phyloP scores from a whole-genome alignment of 2,797 vertebrate species.

The Fratercula arctica region DNA sequence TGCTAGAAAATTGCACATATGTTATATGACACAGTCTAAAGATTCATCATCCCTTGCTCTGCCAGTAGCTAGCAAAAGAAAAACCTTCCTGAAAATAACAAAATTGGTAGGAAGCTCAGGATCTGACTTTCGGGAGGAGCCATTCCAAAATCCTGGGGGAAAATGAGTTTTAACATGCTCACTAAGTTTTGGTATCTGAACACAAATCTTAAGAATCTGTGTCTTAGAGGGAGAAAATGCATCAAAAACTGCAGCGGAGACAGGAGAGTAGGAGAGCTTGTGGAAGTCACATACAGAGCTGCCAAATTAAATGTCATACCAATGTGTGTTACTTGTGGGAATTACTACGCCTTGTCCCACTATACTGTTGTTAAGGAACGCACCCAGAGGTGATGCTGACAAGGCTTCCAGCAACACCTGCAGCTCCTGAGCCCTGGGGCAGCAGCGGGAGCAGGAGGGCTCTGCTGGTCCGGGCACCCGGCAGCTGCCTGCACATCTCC shows the following conservation, averaged over 20 bases:
- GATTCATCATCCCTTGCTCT: neutral
- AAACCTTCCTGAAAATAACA: neutral
- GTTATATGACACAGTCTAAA: neutral
- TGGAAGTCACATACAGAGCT: neutral
- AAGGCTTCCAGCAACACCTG: neutral
- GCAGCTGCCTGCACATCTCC: neutral
- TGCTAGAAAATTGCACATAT: neutral
- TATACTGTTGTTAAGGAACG: neutral
- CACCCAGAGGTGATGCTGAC: neutral
- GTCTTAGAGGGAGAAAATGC: neutral
- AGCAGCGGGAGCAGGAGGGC: neutral
- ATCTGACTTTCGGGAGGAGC: neutral
- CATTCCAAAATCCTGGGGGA: neutral
- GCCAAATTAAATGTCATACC: neutral
- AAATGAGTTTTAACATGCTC: neutral
- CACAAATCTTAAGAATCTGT: neutral
- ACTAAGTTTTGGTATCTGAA: neutral
- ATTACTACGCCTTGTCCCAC: neutral
- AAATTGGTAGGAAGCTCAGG: neutral
- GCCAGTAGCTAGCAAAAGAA: neutral
- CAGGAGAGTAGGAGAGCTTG: neutral
- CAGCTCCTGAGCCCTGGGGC: neutral
- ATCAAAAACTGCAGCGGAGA: neutral
- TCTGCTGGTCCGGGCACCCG: fast-evolving
- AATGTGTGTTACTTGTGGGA: neutral